Conservation (phyloP, 2,797 vertebrate genomes). For the Lophius americanus region DNA sequence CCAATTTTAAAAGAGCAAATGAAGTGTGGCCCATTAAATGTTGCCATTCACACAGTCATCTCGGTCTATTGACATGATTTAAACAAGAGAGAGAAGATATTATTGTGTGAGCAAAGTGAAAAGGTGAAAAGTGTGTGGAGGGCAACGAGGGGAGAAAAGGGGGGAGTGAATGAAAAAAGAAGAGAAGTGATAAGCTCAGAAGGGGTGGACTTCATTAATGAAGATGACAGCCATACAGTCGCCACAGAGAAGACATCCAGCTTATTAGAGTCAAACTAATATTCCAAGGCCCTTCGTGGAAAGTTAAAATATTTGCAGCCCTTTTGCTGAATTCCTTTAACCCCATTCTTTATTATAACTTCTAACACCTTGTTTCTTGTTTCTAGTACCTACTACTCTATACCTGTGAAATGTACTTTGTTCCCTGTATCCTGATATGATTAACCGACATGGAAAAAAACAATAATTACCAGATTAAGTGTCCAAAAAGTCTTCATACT, state of each 20-base stretch:
- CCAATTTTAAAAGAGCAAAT: slow-evolving; percentile 83
- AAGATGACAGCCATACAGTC: slow-evolving; percentile 42
- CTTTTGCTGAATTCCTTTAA: slow-evolving; percentile 10
- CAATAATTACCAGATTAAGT: not conserved
- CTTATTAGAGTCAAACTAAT: slow-evolving; percentile 39
- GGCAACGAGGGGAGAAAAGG: slow-evolving; percentile 23
- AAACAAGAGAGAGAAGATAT: slow-evolving; percentile 67
- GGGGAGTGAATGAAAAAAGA: slow-evolving; percentile 47
- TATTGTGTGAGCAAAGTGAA: slow-evolving; percentile 55
- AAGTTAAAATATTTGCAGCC: slow-evolving; percentile 41
- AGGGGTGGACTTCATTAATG: slow-evolving; percentile 57
- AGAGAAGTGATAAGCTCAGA: slow-evolving; percentile 54
- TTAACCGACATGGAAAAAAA: not conserved
- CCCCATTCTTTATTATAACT: not conserved
- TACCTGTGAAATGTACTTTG: not conserved
- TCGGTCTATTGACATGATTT: slow-evolving; percentile 76
- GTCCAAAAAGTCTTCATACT: not conserved
- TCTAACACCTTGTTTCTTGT: not conserved
- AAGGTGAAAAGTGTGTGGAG: slow-evolving; percentile 23
- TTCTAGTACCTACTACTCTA: not conserved
- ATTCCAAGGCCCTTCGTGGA: slow-evolving; percentile 28
- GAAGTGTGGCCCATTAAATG: slow-evolving; percentile 77
- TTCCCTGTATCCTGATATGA: not conserved
- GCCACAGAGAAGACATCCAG: slow-evolving; percentile 33
- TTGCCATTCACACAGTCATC: slow-evolving; percentile 65